Evolutionary conservation across 2,888 invertebrate genomes (phyloP), one percentile per base, ranked within the genome.

Genomic region (Theodoxus fluviatilis): DNA sequence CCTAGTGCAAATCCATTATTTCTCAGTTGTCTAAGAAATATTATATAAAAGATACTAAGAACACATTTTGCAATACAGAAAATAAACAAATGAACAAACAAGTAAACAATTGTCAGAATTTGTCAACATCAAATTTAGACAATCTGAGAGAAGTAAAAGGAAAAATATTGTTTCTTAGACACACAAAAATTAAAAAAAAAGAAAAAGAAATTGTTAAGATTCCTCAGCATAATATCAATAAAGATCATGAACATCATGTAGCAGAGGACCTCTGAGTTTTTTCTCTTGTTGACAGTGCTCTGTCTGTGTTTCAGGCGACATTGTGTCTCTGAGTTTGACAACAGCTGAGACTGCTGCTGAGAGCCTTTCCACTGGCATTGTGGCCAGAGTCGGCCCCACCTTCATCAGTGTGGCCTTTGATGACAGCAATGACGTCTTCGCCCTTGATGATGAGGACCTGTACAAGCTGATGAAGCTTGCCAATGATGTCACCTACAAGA

Each of bases 401-500:
- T 71, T 79, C 18, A 72, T 89, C 37, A 83, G 81, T 73, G 82
- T 89, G 31, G 88, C 88, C 1, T 84, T 88, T 79, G 88, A 89
- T 73, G 85, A 85, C 35, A 79, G 81, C 31, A 78, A 83, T 18
- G 86, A 87, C 64, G 72, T 80, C 0, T 76, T 82, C 61, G 82
- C 84, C 61, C 70, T 86, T 57, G 79, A 85, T 61, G 83, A 85
- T 70, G 87, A 87, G 67, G 78, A 74, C 0, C 72, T 74, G 40
- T 87, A 86, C 70, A 83, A 83, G 68, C 73, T 89, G 40, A 81
- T 87, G 22, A 89, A 89, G 75, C 79, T 89, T 18, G 87, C 88
- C 47, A 89, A 89, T 80, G 87, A 89, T 81, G 87, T 89, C 18
- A 88, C 88, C 6, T 87, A 88, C 73, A 85, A 84, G 74, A 75